Evolutionary conservation across 53 echinoderm and acorn worm species (phyloP).

Genomic region (Arbacia lixula): DNA sequence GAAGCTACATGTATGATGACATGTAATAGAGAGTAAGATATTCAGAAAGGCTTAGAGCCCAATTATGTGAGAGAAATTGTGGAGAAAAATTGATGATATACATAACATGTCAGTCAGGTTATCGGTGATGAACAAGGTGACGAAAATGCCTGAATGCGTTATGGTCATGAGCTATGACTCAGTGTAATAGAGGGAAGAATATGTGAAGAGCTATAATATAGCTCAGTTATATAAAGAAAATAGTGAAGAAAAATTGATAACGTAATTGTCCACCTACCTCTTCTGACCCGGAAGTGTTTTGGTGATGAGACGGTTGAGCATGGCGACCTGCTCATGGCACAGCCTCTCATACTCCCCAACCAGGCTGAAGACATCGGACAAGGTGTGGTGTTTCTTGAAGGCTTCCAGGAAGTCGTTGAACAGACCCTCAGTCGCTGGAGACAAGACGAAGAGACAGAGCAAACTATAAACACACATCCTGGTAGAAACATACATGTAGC

Average conservation of each 20-base stretch:
- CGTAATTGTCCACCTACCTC: constrained; percentile 51
- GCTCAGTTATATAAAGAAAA: too few species aligned
- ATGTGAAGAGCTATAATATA: too few species aligned
- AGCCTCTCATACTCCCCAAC: constrained; percentile 84
- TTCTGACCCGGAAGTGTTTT: constrained; percentile 75
- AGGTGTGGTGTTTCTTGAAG: constrained; percentile 78
- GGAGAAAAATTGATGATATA: too few species aligned
- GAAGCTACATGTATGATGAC: too few species aligned
- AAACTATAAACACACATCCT: not conserved
- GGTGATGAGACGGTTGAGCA: constrained; percentile 76
- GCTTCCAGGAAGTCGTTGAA: constrained; percentile 85
- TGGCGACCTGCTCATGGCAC: constrained; percentile 84
- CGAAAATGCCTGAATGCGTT: too few species aligned
- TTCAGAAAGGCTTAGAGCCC: too few species aligned
- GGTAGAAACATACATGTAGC: not conserved
- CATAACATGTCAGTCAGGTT: too few species aligned
- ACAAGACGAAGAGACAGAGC: not conserved
- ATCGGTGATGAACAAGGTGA: too few species aligned
- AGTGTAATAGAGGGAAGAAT: too few species aligned
- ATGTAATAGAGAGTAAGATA: too few species aligned
- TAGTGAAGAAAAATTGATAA: not conserved
- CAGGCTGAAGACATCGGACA: constrained; percentile 82
- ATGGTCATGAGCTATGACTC: too few species aligned
- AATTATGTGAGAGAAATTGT: too few species aligned
- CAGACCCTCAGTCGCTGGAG: constrained; percentile 85